Base-by-base conservation (phyloP, 1,140 invertebrate genomes). In the Globodera ellingtonae region DNA sequence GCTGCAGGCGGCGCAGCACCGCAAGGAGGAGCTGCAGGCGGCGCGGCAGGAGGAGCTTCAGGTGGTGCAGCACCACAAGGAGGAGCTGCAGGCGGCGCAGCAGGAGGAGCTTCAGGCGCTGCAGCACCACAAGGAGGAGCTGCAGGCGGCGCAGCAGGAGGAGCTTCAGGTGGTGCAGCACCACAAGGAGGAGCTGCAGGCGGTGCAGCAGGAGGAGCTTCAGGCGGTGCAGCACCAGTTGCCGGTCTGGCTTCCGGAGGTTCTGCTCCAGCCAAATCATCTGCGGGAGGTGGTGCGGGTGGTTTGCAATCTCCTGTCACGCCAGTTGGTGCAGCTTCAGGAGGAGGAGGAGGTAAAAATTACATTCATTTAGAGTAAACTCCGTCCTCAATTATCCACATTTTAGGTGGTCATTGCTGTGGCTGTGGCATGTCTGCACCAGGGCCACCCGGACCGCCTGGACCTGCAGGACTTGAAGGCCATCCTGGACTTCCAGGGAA, bases 401-500 rank as follows among this genome's bases (percentile, higher is more conserved):
- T n/a, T 62, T 52, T 15, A 62, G 56, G 56, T 5, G 56, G 46
- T n/a, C 13, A 13, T 15, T 72, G 46, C 70, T 72, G 46, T 18
- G 70, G 70, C 70, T 72, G 70, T 48, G 75, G 77, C 46, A 35
- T 74, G 35, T 79, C 77, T 7, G 67, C 77, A 8, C 62, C 56
- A 15, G 79, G 79, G 6, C 79, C 79, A 10, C 74, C 47, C 74
- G 79, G 79, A 9, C 74, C 74, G 0, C 75, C 75, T 44, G 79
- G 79, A 15, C 79, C 75, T 8, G 75, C 79, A 18, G 79, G 79
- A 67, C 76, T 56, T 21, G 69, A 80, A n/a, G 79, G 72, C 21
- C 52, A 71, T 66, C 65, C 69, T 3, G 77, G 78, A 72, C 62
- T 73, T 2, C 48, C 70, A 18, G 78, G 78, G 8, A 59, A 67